These are phyloP conservation scores for Heterodera carotae DNA, from an alignment of 1,140 invertebrate genomes.

Conservation along the genomic window DNA sequence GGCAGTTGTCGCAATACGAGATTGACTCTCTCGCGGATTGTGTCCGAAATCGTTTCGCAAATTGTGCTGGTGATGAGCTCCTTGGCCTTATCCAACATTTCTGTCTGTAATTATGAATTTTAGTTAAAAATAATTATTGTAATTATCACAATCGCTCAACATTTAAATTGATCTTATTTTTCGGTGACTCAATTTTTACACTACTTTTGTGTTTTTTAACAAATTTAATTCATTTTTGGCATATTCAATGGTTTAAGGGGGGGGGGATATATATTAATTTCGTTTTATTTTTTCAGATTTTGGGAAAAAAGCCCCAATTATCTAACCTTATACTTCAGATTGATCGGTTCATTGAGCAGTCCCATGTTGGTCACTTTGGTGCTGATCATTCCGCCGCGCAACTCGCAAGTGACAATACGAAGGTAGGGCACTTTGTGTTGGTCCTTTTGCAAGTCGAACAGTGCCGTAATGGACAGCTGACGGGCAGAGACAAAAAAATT, in stretches of 20 bases:
- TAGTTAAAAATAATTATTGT: no score
- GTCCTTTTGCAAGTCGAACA: slow-evolving; percentile 53
- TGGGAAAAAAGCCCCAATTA: neutral
- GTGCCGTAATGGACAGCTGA: slow-evolving; percentile 53
- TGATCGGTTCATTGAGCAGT: slow-evolving; percentile 48
- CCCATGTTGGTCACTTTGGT: slow-evolving; percentile 50
- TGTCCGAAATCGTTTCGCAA: slow-evolving; percentile 48
- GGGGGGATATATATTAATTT: no score
- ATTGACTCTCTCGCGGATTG: slow-evolving; percentile 48
- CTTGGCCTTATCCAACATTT: slow-evolving; percentile 49
- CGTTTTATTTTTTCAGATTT: no score
- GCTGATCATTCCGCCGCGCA: slow-evolving; percentile 42
- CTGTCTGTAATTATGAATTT: slow-evolving; percentile 49
- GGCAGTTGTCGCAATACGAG: slow-evolving; percentile 37
- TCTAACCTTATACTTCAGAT: slow-evolving; percentile 52
- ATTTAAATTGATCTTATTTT: no score
- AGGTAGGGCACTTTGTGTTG: slow-evolving; percentile 45
- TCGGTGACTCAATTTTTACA: no score
- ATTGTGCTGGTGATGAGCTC: slow-evolving; percentile 52
- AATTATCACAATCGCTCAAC: no score
- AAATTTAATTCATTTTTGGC: no score
- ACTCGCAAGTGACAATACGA: slow-evolving; percentile 28
- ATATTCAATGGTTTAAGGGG: no score
- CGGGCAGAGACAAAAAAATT: slow-evolving; percentile 39
- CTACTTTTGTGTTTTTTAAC: no score